These are phyloP conservation scores for Reticulitermes lucifugus DNA, from an alignment of 2,888 invertebrate genomes.

Conservation along the genomic window DNA sequence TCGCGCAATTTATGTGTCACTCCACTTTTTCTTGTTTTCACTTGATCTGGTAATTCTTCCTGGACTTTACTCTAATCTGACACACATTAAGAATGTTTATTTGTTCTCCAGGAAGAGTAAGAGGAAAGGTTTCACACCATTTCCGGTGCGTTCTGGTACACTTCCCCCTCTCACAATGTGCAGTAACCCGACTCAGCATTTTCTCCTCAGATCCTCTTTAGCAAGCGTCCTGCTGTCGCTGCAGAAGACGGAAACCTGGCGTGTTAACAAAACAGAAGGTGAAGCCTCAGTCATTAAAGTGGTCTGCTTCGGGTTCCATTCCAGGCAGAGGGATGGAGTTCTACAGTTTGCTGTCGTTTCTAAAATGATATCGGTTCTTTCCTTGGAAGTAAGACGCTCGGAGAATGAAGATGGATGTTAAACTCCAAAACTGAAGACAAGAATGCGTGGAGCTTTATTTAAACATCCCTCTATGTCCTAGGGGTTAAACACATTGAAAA, in stretches of 20 bases:
- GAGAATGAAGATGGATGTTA: too few species aligned
- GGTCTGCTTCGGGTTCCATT: too few species aligned
- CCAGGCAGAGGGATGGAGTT: too few species aligned
- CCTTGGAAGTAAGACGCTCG: too few species aligned
- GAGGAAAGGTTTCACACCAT: not conserved
- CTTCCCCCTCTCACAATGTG: not conserved
- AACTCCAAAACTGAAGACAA: too few species aligned
- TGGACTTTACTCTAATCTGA: not conserved
- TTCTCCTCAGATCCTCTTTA: not conserved
- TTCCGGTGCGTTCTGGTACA: not conserved
- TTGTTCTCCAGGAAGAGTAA: not conserved
- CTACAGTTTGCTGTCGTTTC: too few species aligned
- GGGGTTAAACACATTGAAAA: too few species aligned
- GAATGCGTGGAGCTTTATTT: too few species aligned
- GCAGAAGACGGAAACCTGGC: not conserved
- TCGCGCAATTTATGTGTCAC: not conserved
- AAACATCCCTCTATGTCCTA: too few species aligned
- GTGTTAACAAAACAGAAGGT: too few species aligned
- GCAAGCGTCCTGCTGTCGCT: not conserved
- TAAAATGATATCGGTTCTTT: too few species aligned
- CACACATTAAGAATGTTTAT: not conserved
- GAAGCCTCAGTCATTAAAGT: too few species aligned
- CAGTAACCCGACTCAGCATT: not conserved
- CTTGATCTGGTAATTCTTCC: not conserved
- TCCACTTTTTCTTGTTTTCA: not conserved